phyloP scores from a whole-genome alignment of 2,797 vertebrate species.

The Fringilla coelebs region DNA sequence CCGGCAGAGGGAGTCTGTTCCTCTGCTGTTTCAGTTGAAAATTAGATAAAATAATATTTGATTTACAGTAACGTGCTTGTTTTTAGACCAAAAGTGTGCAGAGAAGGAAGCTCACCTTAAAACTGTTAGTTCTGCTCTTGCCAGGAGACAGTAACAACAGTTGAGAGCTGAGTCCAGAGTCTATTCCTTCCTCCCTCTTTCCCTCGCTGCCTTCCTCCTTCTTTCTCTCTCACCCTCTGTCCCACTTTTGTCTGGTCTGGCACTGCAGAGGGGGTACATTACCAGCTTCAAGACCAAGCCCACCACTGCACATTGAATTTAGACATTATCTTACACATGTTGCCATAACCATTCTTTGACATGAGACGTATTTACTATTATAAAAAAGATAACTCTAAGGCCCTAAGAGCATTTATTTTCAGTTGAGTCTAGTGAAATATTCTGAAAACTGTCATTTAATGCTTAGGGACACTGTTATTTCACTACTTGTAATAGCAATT shows the following conservation, averaged over 20 bases:
- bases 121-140: not conserved
- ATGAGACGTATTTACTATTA: not conserved
- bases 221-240: not conserved
- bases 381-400: not conserved
- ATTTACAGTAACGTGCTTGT: not conserved
- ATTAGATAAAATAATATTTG: not conserved
- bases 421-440: not conserved
- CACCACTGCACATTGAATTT: not conserved
- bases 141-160: not conserved
- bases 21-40: not conserved
- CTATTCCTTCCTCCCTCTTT: accelerated
- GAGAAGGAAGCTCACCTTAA: not conserved
- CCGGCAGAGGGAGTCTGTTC: accelerated
- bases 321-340: accelerated
- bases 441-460: not conserved
- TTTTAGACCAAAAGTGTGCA: not conserved
- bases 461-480: not conserved
- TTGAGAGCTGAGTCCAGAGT: not conserved
- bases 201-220: not conserved
- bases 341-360: not conserved
- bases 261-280: not conserved
- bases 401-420: not conserved
- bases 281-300: not conserved
- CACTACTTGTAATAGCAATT: not conserved
- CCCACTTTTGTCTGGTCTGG: not conserved